Percentiles rank a stretch among this genome's conserved stretches.
Evolutionary conservation across 30 jellyfish, hydroid and myxozoan genomes (phyloP).

Genomic region (Haliclystus octoradiatus): DNA sequence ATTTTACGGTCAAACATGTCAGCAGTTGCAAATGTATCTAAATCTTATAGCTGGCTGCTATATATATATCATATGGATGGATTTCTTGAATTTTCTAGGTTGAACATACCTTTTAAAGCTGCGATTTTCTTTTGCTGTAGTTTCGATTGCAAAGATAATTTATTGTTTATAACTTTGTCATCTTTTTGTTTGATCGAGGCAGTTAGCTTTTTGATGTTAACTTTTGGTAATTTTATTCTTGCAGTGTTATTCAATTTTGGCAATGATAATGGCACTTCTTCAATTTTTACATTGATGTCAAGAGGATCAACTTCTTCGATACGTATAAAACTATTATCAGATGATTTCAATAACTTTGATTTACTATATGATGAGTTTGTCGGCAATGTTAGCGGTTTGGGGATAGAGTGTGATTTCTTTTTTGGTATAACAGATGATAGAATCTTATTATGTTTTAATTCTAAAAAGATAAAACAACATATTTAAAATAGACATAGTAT

Average conservation of each 20-base stretch:
- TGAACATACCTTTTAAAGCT: constrained; percentile 38
- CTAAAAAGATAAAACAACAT: no score
- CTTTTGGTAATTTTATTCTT: constrained; percentile 30
- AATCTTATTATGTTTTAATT: constrained; percentile 56
- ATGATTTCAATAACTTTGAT: constrained; percentile 47
- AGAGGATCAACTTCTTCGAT: constrained; percentile 85
- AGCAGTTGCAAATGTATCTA: no score
- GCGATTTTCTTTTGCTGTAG: constrained; percentile 40
- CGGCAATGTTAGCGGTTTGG: constrained; percentile 43
- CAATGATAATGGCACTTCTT: constrained; percentile 80
- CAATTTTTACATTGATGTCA: constrained; percentile 75
- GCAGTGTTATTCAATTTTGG: constrained; percentile 27
- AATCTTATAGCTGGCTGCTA: no score
- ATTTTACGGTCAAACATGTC: no score
- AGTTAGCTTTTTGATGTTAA: constrained; percentile 18
- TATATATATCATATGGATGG: no score
- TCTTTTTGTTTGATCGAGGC: not conserved
- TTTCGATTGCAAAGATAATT: constrained; percentile 16
- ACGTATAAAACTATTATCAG: constrained; percentile 58
- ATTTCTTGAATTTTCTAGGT: no score
- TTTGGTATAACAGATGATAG: constrained; percentile 57
- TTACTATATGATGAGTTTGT: constrained; percentile 26
- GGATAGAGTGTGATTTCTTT: constrained; percentile 36
- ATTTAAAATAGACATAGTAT: no score
- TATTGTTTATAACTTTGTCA: not conserved